phyloP scores from a whole-genome alignment of 1,140 invertebrate species.

The Atta colombica region DNA sequence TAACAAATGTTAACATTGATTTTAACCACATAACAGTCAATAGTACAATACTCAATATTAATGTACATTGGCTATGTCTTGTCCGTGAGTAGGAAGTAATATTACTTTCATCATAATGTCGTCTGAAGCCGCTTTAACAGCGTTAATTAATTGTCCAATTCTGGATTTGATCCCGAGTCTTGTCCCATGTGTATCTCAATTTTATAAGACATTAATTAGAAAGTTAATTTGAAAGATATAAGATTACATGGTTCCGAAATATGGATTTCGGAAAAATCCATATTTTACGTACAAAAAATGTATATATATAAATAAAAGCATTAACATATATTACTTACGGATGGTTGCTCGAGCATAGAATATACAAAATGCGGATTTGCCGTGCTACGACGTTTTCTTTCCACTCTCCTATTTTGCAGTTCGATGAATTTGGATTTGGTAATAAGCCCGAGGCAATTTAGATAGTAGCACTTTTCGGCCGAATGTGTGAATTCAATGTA shows the following conservation, averaged over 20 bases:
- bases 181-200: neutral
- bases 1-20: too few relatives aligned
- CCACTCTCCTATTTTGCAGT: conserved; percentile 86
- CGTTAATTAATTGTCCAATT: neutral
- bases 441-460: conserved; percentile 84
- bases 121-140: too few relatives aligned
- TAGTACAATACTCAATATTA: too few relatives aligned
- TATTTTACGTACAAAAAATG: neutral
- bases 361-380: conserved; percentile 88
- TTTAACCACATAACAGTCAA: too few relatives aligned
- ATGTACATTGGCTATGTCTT: too few relatives aligned
- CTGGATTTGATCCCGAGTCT: neutral
- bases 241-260: neutral
- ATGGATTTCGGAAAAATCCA: neutral
- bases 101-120: too few relatives aligned
- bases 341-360: conserved; percentile 82
- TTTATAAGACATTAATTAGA: neutral
- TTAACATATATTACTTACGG: conserved; percentile 70
- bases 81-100: too few relatives aligned
- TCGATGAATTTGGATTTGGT: conserved; percentile 84
- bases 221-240: neutral
- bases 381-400: conserved; percentile 87
- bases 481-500: neutral
- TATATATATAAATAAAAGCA: conserved; percentile 64
- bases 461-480: conserved; percentile 77